Evolutionary conservation across 2,888 invertebrate species (phyloP).

Genomic region (Brenthis hecate): DNA sequence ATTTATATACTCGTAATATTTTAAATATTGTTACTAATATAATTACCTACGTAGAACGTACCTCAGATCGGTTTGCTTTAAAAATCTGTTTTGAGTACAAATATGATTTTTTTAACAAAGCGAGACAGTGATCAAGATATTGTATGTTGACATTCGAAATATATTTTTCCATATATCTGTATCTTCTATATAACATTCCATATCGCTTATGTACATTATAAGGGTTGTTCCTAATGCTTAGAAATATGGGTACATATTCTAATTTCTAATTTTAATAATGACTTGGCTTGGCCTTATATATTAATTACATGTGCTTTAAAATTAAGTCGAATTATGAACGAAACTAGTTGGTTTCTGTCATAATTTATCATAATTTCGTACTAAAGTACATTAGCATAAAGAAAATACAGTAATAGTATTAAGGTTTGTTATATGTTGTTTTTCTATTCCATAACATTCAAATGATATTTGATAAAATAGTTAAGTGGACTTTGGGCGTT

Average conservation of each 20-base stretch:
- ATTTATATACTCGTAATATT: slow-evolving; percentile 80
- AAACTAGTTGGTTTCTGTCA: slow-evolving; percentile 4
- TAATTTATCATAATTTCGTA: slow-evolving; percentile 17
- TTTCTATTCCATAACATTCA: slow-evolving; percentile 11
- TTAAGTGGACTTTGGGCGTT: too few species aligned
- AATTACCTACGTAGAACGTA: slow-evolving; percentile 43
- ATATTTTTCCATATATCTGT: slow-evolving; percentile 48
- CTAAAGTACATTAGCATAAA: slow-evolving; percentile 22
- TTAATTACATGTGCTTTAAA: slow-evolving; percentile 24
- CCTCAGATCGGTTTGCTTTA: slow-evolving; percentile 18
- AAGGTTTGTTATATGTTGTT: slow-evolving; percentile 28
- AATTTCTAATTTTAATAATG: slow-evolving; percentile 32
- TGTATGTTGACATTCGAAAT: slow-evolving; percentile 10
- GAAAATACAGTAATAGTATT: slow-evolving; percentile 32
- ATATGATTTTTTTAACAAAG: slow-evolving; percentile 12
- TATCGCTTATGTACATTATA: slow-evolving; percentile 60
- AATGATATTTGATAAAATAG: too few species aligned
- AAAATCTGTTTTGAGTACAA: not conserved
- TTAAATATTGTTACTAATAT: slow-evolving; percentile 69
- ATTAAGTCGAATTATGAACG: slow-evolving; percentile 14
- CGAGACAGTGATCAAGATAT: slow-evolving; percentile 2
- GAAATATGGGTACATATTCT: slow-evolving; percentile 50
- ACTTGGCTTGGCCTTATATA: slow-evolving; percentile 35
- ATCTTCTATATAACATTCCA: slow-evolving; percentile 60
- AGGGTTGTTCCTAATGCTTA: slow-evolving; percentile 73